Base-by-base conservation (phyloP, 2,113 vertebrate genomes). In the western clawed frog (Xenopus tropicalis) region DNA sequence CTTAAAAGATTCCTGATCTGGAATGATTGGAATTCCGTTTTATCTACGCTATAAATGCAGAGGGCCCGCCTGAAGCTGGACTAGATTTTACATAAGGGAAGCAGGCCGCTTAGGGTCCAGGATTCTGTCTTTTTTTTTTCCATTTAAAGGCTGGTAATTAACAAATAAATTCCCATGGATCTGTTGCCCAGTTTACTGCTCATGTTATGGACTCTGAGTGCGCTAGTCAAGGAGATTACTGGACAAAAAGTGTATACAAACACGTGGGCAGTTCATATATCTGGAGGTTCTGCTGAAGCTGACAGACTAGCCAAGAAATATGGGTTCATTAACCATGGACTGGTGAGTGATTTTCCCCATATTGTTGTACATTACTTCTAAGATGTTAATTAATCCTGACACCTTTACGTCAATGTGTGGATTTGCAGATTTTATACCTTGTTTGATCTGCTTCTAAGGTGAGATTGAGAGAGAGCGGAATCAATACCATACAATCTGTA, bases 301-400 rank as follows among this genome's bases (percentile, higher is more conserved):
- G 89, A 93, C 48, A 84, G 84, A 23, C 84, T 98, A 74, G 94
- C 95, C 57, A 85, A 74, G 75, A 93, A 96, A 80, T 93, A 99
- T 80, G 94, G 96, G 67, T 98, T 98, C 83, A 83, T 93, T 83
- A 96, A 98, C 90, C 85, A 93, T 58, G 94, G 95, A 61, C 87
- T 84, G 83, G 95, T 97, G 83, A 93, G 94, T 54, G 19, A n/a
- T 54, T 54, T 3, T 48, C 46, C 16, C 13, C 46, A 48, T 48
- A 14, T 14, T 10, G 5, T 17, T 48, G 46, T 48, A 8, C 29
- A 3, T 37, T 37, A 37, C 29, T 3, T n/a, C 29, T 37, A 9
- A 37, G 29, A 37, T 37, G 5, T 37, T 37, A 8, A 37, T 37
- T 37, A 37, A 37, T 5, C 29, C 29, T 37, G 29, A 37, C 29